Percentiles rank a stretch among this genome's conserved stretches.
Evolutionary conservation across 2,113 vertebrate genomes (phyloP).

Genomic region (Petromus typicus): DNA sequence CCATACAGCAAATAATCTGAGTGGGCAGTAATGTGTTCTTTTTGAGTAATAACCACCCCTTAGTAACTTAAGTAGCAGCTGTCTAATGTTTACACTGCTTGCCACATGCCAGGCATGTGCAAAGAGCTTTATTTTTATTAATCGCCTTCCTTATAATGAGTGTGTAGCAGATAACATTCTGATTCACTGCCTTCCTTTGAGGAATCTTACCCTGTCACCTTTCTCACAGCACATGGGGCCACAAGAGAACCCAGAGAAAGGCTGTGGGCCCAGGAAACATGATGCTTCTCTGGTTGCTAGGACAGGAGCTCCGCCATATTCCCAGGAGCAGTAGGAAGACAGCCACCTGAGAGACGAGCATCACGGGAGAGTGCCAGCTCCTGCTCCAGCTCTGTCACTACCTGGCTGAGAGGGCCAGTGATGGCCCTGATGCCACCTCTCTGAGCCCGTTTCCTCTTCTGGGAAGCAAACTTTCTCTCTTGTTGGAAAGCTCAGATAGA

Average conservation of each 20-base stretch:
- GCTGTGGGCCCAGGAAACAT: neutral
- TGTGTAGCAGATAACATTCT: neutral
- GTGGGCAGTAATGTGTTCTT: neutral
- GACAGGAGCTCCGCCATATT: accelerated
- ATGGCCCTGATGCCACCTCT: too few species aligned
- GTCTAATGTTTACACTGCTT: neutral
- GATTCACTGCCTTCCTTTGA: neutral
- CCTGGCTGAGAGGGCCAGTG: neutral
- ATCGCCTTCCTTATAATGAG: neutral
- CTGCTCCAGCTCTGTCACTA: neutral
- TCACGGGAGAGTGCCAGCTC: accelerated
- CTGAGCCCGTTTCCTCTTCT: neutral
- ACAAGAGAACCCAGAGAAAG: neutral
- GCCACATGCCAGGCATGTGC: neutral
- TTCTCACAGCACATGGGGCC: neutral
- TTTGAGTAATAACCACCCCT: neutral
- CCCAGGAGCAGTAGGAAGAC: neutral
- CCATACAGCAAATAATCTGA: neutral
- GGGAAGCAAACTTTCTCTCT: neutral
- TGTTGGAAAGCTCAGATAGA: neutral
- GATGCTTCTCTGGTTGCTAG: neutral
- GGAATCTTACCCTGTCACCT: neutral
- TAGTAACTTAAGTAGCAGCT: neutral
- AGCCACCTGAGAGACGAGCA: accelerated
- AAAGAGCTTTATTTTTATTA: too few species aligned